These are phyloP conservation scores for Palythoa grandis DNA, from an alignment of 92 coral and sea anemone species.

Conservation along the genomic window DNA sequence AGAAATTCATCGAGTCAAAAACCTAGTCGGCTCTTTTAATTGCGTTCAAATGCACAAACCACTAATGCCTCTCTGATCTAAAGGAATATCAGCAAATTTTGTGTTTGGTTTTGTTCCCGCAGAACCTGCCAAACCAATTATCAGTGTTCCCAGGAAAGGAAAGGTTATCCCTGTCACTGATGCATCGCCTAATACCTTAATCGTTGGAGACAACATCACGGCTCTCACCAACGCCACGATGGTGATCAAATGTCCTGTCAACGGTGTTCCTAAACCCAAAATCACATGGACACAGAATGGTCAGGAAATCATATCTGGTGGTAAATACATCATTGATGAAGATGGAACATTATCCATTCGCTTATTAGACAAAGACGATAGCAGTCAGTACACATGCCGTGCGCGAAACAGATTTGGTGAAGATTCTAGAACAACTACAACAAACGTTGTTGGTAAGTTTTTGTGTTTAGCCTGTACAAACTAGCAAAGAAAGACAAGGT, in stretches of 20 bases:
- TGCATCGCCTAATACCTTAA: slow-evolving; percentile 53
- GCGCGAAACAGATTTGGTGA: slow-evolving; percentile 36
- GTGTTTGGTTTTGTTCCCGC: background rate
- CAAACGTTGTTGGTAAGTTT: slow-evolving; percentile 23
- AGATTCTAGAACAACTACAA: slow-evolving; percentile 10
- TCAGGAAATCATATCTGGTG: slow-evolving; percentile 26
- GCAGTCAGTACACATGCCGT: slow-evolving; percentile 20
- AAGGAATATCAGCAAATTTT: background rate
- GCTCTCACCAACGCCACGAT: slow-evolving; percentile 74
- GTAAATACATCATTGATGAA: slow-evolving; percentile 18
- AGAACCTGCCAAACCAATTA: slow-evolving; percentile 11
- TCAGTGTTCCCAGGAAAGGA: slow-evolving; percentile 23
- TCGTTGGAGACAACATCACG: slow-evolving; percentile 74
- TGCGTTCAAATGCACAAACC: too few relatives aligned
- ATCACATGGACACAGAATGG: slow-evolving; percentile 76
- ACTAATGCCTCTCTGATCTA: too few relatives aligned
- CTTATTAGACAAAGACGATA: background rate
- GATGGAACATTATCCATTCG: slow-evolving; percentile 5
- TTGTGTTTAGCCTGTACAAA: too few relatives aligned
- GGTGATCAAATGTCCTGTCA: slow-evolving; percentile 77
- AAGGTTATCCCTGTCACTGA: slow-evolving; percentile 15
- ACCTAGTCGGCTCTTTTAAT: too few relatives aligned
- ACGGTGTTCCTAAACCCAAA: slow-evolving; percentile 79
- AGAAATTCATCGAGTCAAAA: too few relatives aligned
- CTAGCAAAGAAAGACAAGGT: too few relatives aligned